Percentiles rank a stretch among this genome's conserved stretches.
These are phyloP conservation scores for Diarsia rubi DNA, from an alignment of 2,888 invertebrate species.

Conservation along the genomic window DNA sequence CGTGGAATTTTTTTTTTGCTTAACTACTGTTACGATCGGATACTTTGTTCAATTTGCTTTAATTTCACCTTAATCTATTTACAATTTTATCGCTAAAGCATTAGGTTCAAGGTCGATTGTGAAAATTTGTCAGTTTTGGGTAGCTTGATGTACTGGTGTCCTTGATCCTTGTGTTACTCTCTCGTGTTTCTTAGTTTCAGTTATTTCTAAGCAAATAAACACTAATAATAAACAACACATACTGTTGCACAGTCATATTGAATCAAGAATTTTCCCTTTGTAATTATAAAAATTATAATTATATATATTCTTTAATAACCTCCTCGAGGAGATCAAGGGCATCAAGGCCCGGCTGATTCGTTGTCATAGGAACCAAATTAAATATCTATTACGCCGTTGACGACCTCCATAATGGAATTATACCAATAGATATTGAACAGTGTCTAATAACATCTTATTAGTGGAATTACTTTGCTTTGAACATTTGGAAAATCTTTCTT, in stretches of 20 bases:
- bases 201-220: not conserved
- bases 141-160: too few relatives aligned
- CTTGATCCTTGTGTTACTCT: not conserved
- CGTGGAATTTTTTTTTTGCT: too few relatives aligned
- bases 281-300: too few relatives aligned
- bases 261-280: not conserved
- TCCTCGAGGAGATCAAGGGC: not conserved
- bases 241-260: not conserved
- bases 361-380: constrained; percentile 3
- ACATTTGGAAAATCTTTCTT: not conserved
- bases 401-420: not conserved
- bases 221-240: not conserved
- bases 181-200: not conserved
- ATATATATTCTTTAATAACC: constrained; percentile 4
- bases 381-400: not conserved
- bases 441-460: not conserved
- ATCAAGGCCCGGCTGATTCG: not conserved
- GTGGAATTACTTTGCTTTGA: not conserved
- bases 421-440: not conserved
- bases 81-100: too few relatives aligned
- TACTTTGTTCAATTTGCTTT: too few relatives aligned
- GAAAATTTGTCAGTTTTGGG: too few relatives aligned
- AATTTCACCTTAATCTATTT: too few relatives aligned
- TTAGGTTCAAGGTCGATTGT: too few relatives aligned
- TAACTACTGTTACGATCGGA: too few relatives aligned